Evolutionary conservation across 2,888 invertebrate genomes (phyloP).

Genomic region (Philereme transversata): DNA sequence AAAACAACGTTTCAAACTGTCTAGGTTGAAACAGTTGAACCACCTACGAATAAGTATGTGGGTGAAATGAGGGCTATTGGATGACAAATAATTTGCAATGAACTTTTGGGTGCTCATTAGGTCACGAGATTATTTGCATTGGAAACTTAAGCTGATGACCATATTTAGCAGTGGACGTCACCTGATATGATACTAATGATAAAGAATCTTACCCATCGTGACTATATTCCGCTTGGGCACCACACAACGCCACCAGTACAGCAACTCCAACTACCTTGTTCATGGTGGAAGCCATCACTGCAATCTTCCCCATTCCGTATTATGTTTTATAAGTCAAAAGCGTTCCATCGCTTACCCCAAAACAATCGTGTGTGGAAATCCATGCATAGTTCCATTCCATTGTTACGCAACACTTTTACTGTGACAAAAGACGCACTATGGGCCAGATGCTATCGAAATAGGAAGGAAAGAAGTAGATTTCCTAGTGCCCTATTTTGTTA

Average conservation of each 20-base stretch:
- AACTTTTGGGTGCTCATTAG: too few species aligned
- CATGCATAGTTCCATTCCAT: conserved; percentile 41
- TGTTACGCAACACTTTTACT: conserved; percentile 69
- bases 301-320: conserved; percentile 54
- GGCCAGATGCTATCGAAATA: conserved; percentile 56
- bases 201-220: conserved; percentile 66
- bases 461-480: conserved; percentile 49
- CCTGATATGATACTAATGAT: conserved; percentile 1
- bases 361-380: conserved; percentile 79
- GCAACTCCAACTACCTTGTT: conserved; percentile 44
- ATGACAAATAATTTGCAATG: too few species aligned
- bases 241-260: conserved; percentile 44
- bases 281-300: conserved; percentile 66
- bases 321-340: conserved; percentile 64
- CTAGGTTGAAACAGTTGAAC: too few species aligned
- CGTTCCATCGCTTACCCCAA: conserved; percentile 70
- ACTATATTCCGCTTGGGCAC: conserved; percentile 59
- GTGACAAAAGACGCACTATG: conserved; percentile 52
- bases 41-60: too few species aligned
- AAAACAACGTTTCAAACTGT: too few species aligned
- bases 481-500: conserved; percentile 24
- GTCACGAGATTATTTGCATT: too few species aligned
- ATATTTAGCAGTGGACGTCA: too few species aligned
- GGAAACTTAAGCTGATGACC: too few species aligned
- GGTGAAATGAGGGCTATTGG: too few species aligned